Conservation (phyloP, 2,797 vertebrate genomes). For the Cheirogaleus major region DNA sequence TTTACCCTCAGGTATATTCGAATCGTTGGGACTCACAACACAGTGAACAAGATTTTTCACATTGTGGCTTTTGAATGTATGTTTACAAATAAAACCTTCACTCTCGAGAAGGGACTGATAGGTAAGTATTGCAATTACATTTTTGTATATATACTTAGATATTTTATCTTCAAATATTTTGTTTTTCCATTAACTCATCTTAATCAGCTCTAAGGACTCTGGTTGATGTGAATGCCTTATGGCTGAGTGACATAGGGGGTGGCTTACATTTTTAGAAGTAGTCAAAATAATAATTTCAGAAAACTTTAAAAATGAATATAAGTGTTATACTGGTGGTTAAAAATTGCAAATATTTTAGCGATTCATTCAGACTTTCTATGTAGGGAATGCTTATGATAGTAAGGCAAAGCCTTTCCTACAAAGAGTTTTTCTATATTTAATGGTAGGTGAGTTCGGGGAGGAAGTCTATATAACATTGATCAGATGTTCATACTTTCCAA, state of each 20-base stretch:
- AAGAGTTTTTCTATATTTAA: constrained; percentile 32
- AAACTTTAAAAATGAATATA: constrained; percentile 41
- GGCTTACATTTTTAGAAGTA: constrained; percentile 37
- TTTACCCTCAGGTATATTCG: constrained; percentile 92
- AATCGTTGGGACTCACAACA: constrained; percentile 98
- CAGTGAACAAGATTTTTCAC: constrained; percentile 99
- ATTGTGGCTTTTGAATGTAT: constrained; percentile 99
- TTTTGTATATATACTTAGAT: constrained; percentile 24
- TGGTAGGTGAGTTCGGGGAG: neutral
- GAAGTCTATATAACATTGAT: neutral
- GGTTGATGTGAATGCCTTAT: constrained; percentile 11
- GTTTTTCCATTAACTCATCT: neutral
- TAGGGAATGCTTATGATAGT: neutral
- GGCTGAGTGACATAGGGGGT: constrained; percentile 2
- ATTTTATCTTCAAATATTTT: constrained; percentile 44
- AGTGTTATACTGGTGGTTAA: constrained; percentile 8
- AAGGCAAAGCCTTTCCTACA: neutral
- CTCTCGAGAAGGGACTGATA: constrained; percentile 94
- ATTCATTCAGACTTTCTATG: constrained; percentile 30
- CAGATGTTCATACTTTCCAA: neutral
- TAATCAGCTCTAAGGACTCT: constrained; percentile 28
- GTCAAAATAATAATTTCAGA: constrained; percentile 50
- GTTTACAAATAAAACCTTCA: constrained; percentile 94
- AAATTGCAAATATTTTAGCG: constrained; percentile 9
- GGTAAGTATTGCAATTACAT: constrained; percentile 87